These are phyloP conservation scores for Agrochola lota DNA, from an alignment of 2,888 invertebrate species.

Conservation along the genomic window DNA sequence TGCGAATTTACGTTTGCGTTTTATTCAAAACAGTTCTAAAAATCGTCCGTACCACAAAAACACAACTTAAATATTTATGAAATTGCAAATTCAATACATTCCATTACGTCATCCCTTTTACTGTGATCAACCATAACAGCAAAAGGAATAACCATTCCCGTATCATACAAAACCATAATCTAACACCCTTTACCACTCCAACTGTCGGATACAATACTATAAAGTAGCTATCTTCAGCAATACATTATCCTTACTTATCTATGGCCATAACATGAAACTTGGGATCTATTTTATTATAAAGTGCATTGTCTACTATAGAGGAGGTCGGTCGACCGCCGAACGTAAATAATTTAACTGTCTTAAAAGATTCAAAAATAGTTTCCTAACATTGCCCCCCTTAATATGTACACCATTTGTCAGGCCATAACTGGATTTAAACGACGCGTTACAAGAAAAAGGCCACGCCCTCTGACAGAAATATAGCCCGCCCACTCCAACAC, in stretches of 20 bases:
- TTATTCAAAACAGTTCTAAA: background rate
- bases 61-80: slow-evolving; percentile 59
- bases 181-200: slow-evolving; percentile 88
- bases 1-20: background rate
- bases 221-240: slow-evolving; percentile 88
- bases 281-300: slow-evolving; percentile 90
- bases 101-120: slow-evolving; percentile 68
- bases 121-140: slow-evolving; percentile 80
- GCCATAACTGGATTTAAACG: slow-evolving; percentile 90
- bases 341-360: slow-evolving; percentile 91
- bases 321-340: slow-evolving; percentile 86
- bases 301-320: slow-evolving; percentile 88
- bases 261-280: slow-evolving; percentile 87
- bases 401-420: slow-evolving; percentile 91
- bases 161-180: slow-evolving; percentile 84
- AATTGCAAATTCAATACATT: slow-evolving; percentile 62
- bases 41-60: slow-evolving; percentile 10
- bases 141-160: slow-evolving; percentile 80
- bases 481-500: slow-evolving; percentile 73
- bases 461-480: slow-evolving; percentile 82
- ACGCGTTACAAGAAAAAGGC: slow-evolving; percentile 83
- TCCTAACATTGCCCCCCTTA: slow-evolving; percentile 90
- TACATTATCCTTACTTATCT: slow-evolving; percentile 89
- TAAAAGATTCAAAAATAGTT: slow-evolving; percentile 91
- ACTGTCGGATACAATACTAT: slow-evolving; percentile 86